Percentiles rank a stretch among this genome's conserved stretches.
These are phyloP conservation scores for Cirrhinus mrigala DNA, from an alignment of 2,797 vertebrate genomes.

Conservation along the genomic window DNA sequence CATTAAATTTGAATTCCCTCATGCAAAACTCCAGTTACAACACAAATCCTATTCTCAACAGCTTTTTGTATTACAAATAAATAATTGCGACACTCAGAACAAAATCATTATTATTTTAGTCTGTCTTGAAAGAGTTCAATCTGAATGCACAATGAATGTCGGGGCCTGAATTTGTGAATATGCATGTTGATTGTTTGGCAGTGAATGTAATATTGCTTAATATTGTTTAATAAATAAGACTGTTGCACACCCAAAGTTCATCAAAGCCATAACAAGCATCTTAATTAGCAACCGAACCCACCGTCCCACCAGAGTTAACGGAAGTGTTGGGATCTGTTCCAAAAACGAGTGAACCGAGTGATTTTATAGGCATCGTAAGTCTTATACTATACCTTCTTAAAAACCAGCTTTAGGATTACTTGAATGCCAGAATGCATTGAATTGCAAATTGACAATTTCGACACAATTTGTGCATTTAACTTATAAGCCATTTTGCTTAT, in stretches of 20 bases:
- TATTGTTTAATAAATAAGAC: slow-evolving; percentile 10
- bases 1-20: not conserved
- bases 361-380: not conserved
- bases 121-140: slow-evolving; percentile 31
- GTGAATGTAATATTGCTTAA: not conserved
- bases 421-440: not conserved
- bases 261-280: not conserved
- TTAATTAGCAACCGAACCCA: slow-evolving; percentile 11
- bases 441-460: not conserved
- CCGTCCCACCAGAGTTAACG: not conserved
- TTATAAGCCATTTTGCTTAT: not conserved
- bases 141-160: slow-evolving; percentile 38
- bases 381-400: not conserved
- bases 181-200: slow-evolving; percentile 23
- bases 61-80: slow-evolving; percentile 30
- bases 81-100: slow-evolving; percentile 5
- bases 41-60: not conserved
- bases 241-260: not conserved
- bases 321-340: not conserved
- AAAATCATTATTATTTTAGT: slow-evolving; percentile 33
- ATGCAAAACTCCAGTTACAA: not conserved
- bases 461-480: not conserved
- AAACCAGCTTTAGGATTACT: not conserved
- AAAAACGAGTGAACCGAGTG: not conserved
- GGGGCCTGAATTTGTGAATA: slow-evolving; percentile 25